phyloP scores from a whole-genome alignment of 2,888 invertebrate species.

The Carterocephalus palaemon region DNA sequence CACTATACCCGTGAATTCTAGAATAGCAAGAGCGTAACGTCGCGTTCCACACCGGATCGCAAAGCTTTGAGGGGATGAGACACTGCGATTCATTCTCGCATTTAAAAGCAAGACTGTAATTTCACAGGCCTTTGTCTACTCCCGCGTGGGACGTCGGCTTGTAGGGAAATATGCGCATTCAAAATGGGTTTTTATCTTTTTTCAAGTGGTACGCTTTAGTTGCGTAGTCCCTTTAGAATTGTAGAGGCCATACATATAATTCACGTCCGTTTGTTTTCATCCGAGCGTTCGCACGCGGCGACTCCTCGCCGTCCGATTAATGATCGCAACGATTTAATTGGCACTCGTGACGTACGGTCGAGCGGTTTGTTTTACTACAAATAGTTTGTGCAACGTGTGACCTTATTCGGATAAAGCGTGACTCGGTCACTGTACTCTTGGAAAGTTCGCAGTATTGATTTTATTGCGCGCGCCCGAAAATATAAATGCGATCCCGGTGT shows the following conservation, averaged over 20 bases:
- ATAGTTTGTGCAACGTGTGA: constrained; percentile 61
- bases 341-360: constrained; percentile 29
- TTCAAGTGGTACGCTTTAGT: constrained; percentile 65
- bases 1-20: constrained; percentile 47
- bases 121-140: constrained; percentile 73
- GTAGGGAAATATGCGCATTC: constrained; percentile 74
- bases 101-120: constrained; percentile 77
- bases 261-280: constrained; percentile 13
- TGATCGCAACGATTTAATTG: constrained; percentile 37
- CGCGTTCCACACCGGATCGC: constrained; percentile 53
- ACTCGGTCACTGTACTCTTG: constrained; percentile 74
- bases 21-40: constrained; percentile 42
- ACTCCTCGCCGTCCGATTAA: constrained; percentile 27
- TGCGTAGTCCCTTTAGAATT: constrained; percentile 35
- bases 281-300: constrained; percentile 5
- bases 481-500: constrained; percentile 64
- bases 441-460: constrained; percentile 77
- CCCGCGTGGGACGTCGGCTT: constrained; percentile 47
- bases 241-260: constrained; percentile 17
- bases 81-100: constrained; percentile 75
- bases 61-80: constrained; percentile 73
- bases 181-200: constrained; percentile 71
- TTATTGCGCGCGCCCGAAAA: constrained; percentile 77
- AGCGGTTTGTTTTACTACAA: constrained; percentile 47
- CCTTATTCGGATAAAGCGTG: constrained; percentile 58